A percentile compares a stretch with the other conserved stretches of the same genome.
These are phyloP conservation scores for Trematomus loennbergii DNA, from an alignment of 2,113 vertebrate species.

Conservation along the genomic window DNA sequence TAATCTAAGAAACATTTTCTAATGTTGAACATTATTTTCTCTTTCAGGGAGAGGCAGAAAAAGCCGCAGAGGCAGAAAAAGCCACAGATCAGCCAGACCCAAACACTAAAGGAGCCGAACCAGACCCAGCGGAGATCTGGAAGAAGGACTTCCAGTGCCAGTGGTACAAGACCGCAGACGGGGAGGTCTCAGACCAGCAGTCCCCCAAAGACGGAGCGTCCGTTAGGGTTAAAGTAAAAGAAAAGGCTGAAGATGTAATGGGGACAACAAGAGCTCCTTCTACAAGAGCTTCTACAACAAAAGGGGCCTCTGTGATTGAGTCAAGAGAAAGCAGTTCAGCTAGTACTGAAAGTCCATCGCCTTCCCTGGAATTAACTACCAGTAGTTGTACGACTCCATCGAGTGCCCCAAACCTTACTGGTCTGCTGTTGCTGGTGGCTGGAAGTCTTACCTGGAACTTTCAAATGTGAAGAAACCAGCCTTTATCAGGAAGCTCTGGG, in stretches of 20 bases:
- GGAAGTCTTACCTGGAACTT: conserved; percentile 51
- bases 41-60: conserved; percentile 55
- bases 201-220: conserved; percentile 66
- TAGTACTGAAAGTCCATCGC: conserved; percentile 12
- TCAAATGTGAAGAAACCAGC: conserved; percentile 45
- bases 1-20: background rate
- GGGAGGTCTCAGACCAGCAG: conserved; percentile 78
- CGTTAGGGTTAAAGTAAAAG: conserved; percentile 17
- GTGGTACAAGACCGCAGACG: conserved; percentile 81
- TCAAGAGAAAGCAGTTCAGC: conserved; percentile 23
- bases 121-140: conserved; percentile 78
- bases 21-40: background rate
- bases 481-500: conserved; percentile 33
- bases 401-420: conserved; percentile 22
- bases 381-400: conserved; percentile 30
- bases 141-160: conserved; percentile 84
- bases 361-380: conserved; percentile 35
- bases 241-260: conserved; percentile 6
- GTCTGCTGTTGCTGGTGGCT: conserved; percentile 57
- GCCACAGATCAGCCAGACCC: conserved; percentile 70
- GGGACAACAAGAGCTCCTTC: conserved; percentile 33
- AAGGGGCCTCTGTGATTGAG: conserved; percentile 54
- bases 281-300: conserved; percentile 39
- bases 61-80: conserved; percentile 66
- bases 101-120: conserved; percentile 60